These are phyloP conservation scores for Cynodonichthys magdalenae DNA, from an alignment of 2,797 vertebrate species.

Conservation along the genomic window DNA sequence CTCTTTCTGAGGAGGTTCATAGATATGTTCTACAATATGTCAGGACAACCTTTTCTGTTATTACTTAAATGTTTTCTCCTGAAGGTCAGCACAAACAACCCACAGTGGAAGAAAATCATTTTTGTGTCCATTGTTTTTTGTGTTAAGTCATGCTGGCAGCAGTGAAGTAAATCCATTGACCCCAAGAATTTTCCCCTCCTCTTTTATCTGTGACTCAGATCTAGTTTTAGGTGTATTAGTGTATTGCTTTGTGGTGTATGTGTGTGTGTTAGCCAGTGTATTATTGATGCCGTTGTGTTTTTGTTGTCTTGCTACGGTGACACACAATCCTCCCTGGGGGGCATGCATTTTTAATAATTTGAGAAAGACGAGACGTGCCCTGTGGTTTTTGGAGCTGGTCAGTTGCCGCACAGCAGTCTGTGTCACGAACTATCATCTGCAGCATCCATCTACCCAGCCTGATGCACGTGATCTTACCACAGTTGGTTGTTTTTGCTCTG, in stretches of 20 bases:
- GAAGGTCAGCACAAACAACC: too few relatives aligned
- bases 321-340: conserved; percentile 62
- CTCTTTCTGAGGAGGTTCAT: too few relatives aligned
- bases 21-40: too few relatives aligned
- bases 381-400: conserved; percentile 50
- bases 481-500: conserved; percentile 37
- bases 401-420: conserved; percentile 30
- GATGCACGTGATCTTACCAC: conserved; percentile 43
- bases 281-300: conserved; percentile 75
- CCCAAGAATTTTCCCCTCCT: conserved; percentile 5
- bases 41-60: too few relatives aligned
- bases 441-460: conserved; percentile 24
- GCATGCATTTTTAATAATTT: conserved; percentile 77
- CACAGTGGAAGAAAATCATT: too few relatives aligned
- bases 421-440: conserved; percentile 31
- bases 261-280: conserved; percentile 46
- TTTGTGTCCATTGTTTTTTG: too few relatives aligned
- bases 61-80: too few relatives aligned
- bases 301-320: conserved; percentile 74
- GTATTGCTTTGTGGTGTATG: conserved; percentile 18
- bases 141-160: conserved; percentile 3
- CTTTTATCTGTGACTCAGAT: conserved; percentile 20
- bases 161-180: not conserved
- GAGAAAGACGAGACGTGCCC: conserved; percentile 67
- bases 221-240: conserved; percentile 15